Conservation (phyloP, 37 sponge, comb jelly and placozoan genomes). For the Bolinopsis microptera region DNA sequence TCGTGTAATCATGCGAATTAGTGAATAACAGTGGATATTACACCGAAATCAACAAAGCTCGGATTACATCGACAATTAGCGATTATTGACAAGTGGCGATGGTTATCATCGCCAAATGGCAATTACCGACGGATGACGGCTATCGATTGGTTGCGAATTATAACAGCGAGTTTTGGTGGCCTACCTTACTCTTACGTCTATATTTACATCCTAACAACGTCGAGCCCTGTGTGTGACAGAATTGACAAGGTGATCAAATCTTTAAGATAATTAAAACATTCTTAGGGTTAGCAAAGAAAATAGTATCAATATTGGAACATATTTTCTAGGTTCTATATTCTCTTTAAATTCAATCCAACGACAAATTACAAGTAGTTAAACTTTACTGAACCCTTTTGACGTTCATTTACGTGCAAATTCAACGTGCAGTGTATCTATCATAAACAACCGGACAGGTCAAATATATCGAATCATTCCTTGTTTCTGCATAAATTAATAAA, state of each 20-base stretch:
- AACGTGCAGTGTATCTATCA: too few relatives aligned
- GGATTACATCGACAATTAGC: not conserved
- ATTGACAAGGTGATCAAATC: not conserved
- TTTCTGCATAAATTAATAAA: too few relatives aligned
- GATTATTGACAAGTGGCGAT: not conserved
- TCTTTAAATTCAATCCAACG: too few relatives aligned
- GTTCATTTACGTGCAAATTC: too few relatives aligned
- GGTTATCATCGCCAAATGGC: not conserved
- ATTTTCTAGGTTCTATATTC: too few relatives aligned
- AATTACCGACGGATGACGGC: not conserved
- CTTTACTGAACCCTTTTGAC: too few relatives aligned
- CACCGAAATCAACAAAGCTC: not conserved
- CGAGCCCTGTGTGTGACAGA: not conserved
- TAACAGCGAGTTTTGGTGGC: not conserved
- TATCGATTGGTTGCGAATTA: not conserved
- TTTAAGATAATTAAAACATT: too few relatives aligned
- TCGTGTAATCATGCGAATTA: not conserved
- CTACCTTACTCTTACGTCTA: conserved; percentile 63
- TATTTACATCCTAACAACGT: not conserved
- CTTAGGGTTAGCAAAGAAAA: too few relatives aligned
- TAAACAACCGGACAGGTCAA: too few relatives aligned
- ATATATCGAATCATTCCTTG: too few relatives aligned
- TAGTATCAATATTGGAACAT: too few relatives aligned
- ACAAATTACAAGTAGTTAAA: too few relatives aligned
- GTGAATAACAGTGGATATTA: not conserved